These are phyloP conservation scores for Tachyglossus aculeatus DNA, from an alignment of 2,797 vertebrate species.

Conservation along the genomic window DNA sequence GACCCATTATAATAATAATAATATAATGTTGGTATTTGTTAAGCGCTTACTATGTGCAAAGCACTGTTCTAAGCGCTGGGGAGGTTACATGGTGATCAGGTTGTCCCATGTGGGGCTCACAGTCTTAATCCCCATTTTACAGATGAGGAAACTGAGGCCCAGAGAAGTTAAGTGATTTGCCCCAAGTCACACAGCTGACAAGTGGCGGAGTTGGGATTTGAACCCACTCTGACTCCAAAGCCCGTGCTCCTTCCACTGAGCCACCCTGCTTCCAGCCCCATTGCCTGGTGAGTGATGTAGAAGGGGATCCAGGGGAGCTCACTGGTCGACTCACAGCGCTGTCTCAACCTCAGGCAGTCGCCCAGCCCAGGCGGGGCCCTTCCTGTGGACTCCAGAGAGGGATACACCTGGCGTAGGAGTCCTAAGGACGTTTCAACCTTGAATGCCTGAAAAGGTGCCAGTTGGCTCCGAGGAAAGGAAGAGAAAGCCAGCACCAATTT, in stretches of 20 bases:
- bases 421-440: slow-evolving; percentile 65
- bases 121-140: no score
- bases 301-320: neutral
- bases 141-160: no score
- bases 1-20: no score
- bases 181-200: no score
- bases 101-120: no score
- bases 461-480: slow-evolving; percentile 54
- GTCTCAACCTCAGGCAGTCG: no score
- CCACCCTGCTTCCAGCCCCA: no score
- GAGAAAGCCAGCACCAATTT: slow-evolving; percentile 47
- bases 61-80: no score
- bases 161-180: neutral
- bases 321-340: neutral
- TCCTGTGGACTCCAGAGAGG: slow-evolving; percentile 34
- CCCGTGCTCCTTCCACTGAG: neutral
- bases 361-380: neutral
- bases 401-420: slow-evolving; percentile 69
- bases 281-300: neutral
- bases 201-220: neutral
- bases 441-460: slow-evolving; percentile 54
- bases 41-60: no score
- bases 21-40: no score
- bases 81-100: no score
- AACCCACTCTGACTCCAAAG: neutral